These are phyloP conservation scores for Poeciliopsis paucimaculata DNA, from an alignment of 2,797 vertebrate genomes.

Conservation along the genomic window DNA sequence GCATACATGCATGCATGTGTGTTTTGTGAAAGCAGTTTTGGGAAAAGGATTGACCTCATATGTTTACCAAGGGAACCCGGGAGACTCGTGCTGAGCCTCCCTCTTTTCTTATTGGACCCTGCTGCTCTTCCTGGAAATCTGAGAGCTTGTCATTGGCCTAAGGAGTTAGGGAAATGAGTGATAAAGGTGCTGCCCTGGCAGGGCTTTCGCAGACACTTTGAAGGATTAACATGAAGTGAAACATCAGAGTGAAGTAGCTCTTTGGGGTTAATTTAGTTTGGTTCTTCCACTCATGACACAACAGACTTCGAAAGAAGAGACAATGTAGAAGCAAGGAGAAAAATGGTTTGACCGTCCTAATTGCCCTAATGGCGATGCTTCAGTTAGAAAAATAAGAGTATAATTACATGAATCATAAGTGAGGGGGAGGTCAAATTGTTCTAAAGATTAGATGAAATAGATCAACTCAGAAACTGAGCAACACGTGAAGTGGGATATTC, in stretches of 20 bases:
- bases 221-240: conserved; percentile 57
- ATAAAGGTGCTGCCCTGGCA: conserved; percentile 34
- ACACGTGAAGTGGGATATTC: conserved; percentile 31
- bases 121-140: conserved; percentile 44
- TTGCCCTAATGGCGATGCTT: conserved; percentile 1
- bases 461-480: conserved; percentile 29
- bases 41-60: conserved; percentile 61
- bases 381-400: background rate
- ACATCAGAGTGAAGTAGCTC: conserved; percentile 24
- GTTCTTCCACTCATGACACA: conserved; percentile 27
- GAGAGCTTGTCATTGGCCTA: conserved; percentile 49
- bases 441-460: conserved; percentile 2
- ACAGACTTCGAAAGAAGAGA: conserved; percentile 21
- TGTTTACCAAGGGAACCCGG: conserved; percentile 71
- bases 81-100: conserved; percentile 66
- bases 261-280: conserved; percentile 22
- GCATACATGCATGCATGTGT: conserved; percentile 10
- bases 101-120: conserved; percentile 69
- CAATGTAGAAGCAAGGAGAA: background rate
- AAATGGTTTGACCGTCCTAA: conserved; percentile 9
- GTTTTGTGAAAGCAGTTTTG: conserved; percentile 60
- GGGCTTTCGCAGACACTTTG: conserved; percentile 47
- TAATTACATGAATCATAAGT: conserved; percentile 9
- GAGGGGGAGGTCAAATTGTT: background rate
- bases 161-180: conserved; percentile 36